Percentiles rank a stretch among this genome's conserved stretches.
These are phyloP conservation scores for Athene noctua DNA, from an alignment of 2,113 vertebrate species.

Conservation along the genomic window DNA sequence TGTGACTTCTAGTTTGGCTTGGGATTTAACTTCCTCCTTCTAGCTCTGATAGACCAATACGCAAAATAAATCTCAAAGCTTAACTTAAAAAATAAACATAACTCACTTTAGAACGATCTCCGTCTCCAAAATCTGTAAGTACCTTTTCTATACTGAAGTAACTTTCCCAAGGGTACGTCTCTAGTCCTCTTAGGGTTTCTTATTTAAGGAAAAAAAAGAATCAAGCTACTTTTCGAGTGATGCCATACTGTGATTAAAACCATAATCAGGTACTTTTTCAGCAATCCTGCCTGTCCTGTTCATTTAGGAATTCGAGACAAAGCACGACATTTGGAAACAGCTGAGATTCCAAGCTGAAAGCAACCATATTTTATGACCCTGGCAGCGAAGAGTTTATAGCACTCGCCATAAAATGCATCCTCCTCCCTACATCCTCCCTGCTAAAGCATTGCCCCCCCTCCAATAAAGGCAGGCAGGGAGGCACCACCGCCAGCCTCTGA, in stretches of 20 bases:
- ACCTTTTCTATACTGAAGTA: not conserved
- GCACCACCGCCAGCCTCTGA: not conserved
- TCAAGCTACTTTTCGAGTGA: not conserved
- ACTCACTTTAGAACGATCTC: not conserved
- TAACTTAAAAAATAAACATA: not conserved
- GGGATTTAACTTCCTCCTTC: not conserved
- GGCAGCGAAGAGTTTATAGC: slow-evolving; percentile 51
- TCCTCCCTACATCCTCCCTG: slow-evolving; percentile 42
- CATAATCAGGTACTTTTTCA: not conserved
- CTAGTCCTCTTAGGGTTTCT: not conserved
- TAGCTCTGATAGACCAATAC: not conserved
- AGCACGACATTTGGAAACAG: slow-evolving; percentile 30
- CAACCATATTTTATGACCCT: slow-evolving; percentile 42
- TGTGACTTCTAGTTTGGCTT: not conserved
- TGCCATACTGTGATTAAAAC: slow-evolving; percentile 9
- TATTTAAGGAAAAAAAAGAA: not conserved
- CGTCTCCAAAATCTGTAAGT: not conserved
- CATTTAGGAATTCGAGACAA: slow-evolving; percentile 17
- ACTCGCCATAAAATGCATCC: slow-evolving; percentile 60
- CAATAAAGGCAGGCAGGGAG: not conserved
- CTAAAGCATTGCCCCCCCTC: not conserved
- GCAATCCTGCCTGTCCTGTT: not conserved
- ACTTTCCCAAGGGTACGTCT: not conserved
- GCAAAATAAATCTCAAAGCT: not conserved
- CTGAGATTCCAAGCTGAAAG: slow-evolving; percentile 21